Conservation (phyloP, 2,888 invertebrate species). For the Plusia festucae region DNA sequence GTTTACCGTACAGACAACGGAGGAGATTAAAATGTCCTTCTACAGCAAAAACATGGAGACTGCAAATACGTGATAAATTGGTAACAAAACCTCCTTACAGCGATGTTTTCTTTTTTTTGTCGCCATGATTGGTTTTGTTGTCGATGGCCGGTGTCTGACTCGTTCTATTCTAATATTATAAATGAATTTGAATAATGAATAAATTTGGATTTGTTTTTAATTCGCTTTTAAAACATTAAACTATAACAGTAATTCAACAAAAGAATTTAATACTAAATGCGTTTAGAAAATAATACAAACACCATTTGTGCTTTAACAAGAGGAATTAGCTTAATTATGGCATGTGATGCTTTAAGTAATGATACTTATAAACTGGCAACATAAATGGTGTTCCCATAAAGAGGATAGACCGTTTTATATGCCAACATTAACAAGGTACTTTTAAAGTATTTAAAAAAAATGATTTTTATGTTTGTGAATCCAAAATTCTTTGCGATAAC, state of each 20-base stretch:
- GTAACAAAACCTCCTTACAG: not conserved
- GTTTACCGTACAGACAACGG: conserved; percentile 66
- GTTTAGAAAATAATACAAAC: conserved; percentile 20
- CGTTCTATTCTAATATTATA: not conserved
- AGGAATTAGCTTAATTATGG: conserved; percentile 34
- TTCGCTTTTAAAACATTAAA: no score
- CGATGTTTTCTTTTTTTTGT: not conserved
- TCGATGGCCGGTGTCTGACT: not conserved
- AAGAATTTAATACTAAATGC: conserved; percentile 4
- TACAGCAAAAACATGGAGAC: conserved; percentile 25
- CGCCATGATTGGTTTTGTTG: not conserved
- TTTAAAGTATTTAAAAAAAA: no score
- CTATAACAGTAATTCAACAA: not conserved
- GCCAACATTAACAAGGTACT: no score
- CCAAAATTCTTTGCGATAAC: no score
- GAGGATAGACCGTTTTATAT: not conserved
- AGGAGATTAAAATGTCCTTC: conserved; percentile 62
- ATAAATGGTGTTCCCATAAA: conserved; percentile 28
- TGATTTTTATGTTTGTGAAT: no score
- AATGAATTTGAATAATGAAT: not conserved
- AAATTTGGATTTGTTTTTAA: not conserved
- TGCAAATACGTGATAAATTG: not conserved
- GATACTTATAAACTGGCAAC: conserved; percentile 15
- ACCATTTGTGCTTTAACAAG: conserved; percentile 24
- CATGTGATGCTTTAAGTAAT: conserved; percentile 34